A percentile compares a stretch with the other conserved stretches of the same genome.
phyloP scores from a whole-genome alignment of 2,797 vertebrate species.

The Numenius phaeopus region DNA sequence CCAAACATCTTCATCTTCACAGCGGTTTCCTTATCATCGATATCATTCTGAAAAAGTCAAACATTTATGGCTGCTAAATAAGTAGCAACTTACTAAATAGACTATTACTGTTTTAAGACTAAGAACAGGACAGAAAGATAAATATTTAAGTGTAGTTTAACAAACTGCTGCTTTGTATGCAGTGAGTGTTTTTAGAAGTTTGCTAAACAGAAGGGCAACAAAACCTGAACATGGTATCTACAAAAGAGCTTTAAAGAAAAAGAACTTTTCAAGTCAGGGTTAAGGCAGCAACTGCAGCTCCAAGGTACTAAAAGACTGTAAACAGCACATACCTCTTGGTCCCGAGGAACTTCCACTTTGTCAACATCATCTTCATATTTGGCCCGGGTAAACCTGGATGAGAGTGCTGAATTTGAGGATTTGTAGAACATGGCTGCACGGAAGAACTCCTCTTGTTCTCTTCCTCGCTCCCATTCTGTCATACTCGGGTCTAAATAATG shows the following conservation, averaged over 20 bases:
- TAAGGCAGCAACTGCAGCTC: background rate
- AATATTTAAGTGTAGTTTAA: background rate
- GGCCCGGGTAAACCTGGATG: slow-evolving; percentile 89
- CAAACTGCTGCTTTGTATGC: background rate
- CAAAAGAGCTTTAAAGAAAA: background rate
- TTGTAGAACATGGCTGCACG: slow-evolving; percentile 88
- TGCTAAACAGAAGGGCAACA: background rate
- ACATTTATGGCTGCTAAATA: background rate
- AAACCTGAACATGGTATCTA: background rate
- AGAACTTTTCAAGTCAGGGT: background rate
- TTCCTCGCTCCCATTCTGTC: slow-evolving; percentile 92
- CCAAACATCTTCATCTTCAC: slow-evolving; percentile 98
- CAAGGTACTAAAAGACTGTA: background rate
- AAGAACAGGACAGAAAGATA: background rate
- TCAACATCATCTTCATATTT: slow-evolving; percentile 84
- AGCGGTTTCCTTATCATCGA: slow-evolving; percentile 87
- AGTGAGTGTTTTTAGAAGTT: background rate
- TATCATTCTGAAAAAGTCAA: slow-evolving; percentile 82
- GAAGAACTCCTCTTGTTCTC: slow-evolving; percentile 91
- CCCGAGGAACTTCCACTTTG: slow-evolving; percentile 84
- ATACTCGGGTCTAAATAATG: slow-evolving; percentile 82
- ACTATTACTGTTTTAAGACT: background rate
- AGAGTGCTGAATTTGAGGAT: slow-evolving; percentile 82
- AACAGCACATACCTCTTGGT: slow-evolving; percentile 85
- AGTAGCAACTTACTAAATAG: background rate